Evolutionary conservation across 1,140 invertebrate genomes (phyloP).

Genomic region (Oedothorax gibbosus): DNA sequence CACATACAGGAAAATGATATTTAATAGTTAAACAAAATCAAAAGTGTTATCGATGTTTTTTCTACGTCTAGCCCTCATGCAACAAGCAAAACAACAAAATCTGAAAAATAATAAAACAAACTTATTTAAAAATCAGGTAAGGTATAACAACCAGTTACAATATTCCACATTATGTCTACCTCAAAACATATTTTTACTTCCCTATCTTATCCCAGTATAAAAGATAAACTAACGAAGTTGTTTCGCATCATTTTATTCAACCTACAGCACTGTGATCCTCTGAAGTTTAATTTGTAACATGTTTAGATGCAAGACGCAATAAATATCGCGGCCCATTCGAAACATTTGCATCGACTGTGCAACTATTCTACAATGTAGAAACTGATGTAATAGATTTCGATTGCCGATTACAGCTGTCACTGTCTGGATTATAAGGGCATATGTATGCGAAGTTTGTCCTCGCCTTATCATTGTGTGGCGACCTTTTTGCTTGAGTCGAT

Average conservation of each 20-base stretch:
- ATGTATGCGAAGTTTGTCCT: conserved; percentile 10
- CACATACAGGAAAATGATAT: no score
- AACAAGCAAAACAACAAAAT: no score
- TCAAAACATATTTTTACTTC: background rate
- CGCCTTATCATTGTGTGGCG: no score
- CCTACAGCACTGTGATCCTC: background rate
- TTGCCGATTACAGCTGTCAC: background rate
- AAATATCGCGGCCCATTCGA: background rate
- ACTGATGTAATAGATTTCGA: background rate
- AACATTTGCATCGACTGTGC: conserved; percentile 5
- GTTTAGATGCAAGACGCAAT: conserved; percentile 10
- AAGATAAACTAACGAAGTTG: conserved; percentile 5
- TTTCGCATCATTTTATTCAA: background rate
- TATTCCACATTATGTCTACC: background rate
- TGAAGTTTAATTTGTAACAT: conserved; percentile 1
- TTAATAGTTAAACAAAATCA: no score
- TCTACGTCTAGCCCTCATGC: no score
- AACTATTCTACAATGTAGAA: conserved; percentile 5
- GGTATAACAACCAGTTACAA: no score
- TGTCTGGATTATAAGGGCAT: background rate
- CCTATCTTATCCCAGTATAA: conserved; percentile 25
- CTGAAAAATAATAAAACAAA: no score
- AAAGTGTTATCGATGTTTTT: no score
- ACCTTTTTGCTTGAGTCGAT: no score
- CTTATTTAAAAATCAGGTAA: no score